A percentile compares a stretch with the other conserved stretches of the same genome.
These are phyloP conservation scores for Gymnocephalus cernua DNA, from an alignment of 2,113 vertebrate genomes.

Conservation along the genomic window DNA sequence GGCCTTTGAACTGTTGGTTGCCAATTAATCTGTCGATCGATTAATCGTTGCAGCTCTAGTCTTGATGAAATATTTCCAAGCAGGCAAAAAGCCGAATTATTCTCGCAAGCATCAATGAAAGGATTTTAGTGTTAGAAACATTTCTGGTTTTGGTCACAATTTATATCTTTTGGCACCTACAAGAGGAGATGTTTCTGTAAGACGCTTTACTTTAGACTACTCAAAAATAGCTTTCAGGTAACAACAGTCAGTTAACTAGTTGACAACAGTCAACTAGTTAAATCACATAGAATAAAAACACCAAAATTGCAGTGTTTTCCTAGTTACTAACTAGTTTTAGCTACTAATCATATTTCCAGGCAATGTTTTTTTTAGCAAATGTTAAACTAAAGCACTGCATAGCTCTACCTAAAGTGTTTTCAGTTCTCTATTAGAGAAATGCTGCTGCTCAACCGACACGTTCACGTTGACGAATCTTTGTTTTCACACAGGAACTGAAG, in stretches of 20 bases:
- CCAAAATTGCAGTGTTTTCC: not conserved
- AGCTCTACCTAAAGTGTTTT: not conserved
- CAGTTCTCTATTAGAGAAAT: not conserved
- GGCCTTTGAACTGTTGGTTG: not conserved
- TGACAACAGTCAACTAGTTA: not conserved
- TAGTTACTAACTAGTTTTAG: too few relatives aligned
- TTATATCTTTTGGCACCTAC: not conserved
- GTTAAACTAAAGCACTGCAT: not conserved
- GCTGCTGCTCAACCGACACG: not conserved
- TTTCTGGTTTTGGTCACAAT: not conserved
- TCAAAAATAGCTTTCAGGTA: not conserved
- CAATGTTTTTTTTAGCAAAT: not conserved
- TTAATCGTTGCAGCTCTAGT: not conserved
- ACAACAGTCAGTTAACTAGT: too few relatives aligned
- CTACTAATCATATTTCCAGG: not conserved
- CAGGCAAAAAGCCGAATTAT: not conserved
- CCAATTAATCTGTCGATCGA: not conserved
- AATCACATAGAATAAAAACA: not conserved
- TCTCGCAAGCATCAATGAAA: too few relatives aligned
- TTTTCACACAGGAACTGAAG: constrained; percentile 27
- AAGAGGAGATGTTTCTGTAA: not conserved
- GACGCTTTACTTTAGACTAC: not conserved
- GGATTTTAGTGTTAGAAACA: not conserved
- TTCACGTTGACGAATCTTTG: not conserved
- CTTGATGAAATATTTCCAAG: not conserved